These are phyloP conservation scores for Leptobrachium ailaonicum DNA, from an alignment of 2,113 vertebrate genomes.

Conservation along the genomic window DNA sequence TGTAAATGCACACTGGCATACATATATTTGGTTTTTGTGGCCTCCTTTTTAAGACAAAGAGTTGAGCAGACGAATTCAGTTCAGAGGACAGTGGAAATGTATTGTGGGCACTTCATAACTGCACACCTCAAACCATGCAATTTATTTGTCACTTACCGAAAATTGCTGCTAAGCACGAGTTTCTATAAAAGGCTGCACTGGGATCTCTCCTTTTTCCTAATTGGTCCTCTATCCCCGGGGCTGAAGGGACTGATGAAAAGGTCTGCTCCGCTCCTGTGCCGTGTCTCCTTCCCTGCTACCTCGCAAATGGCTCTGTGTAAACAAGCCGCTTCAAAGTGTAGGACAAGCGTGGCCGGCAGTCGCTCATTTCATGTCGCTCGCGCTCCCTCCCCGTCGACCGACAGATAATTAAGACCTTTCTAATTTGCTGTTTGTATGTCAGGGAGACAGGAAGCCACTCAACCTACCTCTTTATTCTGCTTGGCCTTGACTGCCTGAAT, in stretches of 20 bases:
- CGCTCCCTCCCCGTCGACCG: slow-evolving; percentile 12
- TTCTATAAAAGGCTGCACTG: background rate
- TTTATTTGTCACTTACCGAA: slow-evolving; percentile 24
- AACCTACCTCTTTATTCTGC: slow-evolving; percentile 25
- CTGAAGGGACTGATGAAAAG: slow-evolving; percentile 31
- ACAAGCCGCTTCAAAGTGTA: slow-evolving; percentile 19
- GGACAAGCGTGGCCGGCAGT: slow-evolving; percentile 11
- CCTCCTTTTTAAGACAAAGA: background rate
- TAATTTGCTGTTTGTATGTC: slow-evolving; percentile 41
- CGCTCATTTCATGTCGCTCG: slow-evolving; percentile 22
- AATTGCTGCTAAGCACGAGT: slow-evolving; percentile 11
- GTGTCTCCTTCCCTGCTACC: background rate
- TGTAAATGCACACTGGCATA: no score
- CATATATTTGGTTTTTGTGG: background rate
- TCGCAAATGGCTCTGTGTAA: slow-evolving; percentile 21
- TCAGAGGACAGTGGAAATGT: background rate
- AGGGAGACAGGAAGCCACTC: slow-evolving; percentile 28
- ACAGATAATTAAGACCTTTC: slow-evolving; percentile 33
- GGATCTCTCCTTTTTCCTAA: slow-evolving; percentile 31
- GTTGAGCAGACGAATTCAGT: background rate
- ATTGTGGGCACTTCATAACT: slow-evolving; percentile 5
- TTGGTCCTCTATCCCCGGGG: slow-evolving; percentile 19
- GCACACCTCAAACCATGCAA: background rate
- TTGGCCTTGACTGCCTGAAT: background rate
- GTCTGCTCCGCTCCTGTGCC: slow-evolving; percentile 12